These are phyloP conservation scores for Bombus confusus DNA, from an alignment of 1,140 invertebrate species.

Conservation along the genomic window DNA sequence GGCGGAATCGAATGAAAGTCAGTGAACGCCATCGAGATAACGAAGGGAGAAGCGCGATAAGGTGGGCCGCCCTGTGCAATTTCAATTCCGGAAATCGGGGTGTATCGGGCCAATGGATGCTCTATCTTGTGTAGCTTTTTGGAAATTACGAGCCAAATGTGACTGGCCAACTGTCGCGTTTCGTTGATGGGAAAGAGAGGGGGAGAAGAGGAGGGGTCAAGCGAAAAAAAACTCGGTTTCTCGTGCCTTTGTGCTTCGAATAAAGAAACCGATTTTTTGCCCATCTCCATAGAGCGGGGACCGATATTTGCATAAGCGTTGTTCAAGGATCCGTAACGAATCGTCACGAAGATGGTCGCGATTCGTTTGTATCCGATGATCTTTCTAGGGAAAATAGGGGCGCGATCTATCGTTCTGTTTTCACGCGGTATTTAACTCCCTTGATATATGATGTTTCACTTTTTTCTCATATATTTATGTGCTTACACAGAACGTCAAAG, in stretches of 20 bases:
- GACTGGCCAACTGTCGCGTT: constrained; percentile 73
- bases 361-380: constrained; percentile 64
- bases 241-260: constrained; percentile 51
- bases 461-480: constrained; percentile 17
- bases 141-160: constrained; percentile 74
- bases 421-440: constrained; percentile 50
- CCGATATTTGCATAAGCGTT: constrained; percentile 78
- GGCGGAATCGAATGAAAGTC: constrained; percentile 51
- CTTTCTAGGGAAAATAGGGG: constrained; percentile 39
- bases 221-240: background rate
- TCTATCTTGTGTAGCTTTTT: constrained; percentile 73
- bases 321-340: constrained; percentile 77
- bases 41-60: constrained; percentile 58
- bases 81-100: constrained; percentile 50
- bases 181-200: constrained; percentile 44
- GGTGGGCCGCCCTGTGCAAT: constrained; percentile 37
- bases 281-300: constrained; percentile 60
- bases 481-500: background rate
- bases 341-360: constrained; percentile 63
- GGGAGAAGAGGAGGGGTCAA: constrained; percentile 7
- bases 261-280: constrained; percentile 58
- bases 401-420: constrained; percentile 31
- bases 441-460: constrained; percentile 31
- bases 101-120: constrained; percentile 16
- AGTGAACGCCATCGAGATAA: constrained; percentile 53